These are phyloP conservation scores for Zosterops borbonicus DNA, from an alignment of 2,113 vertebrate genomes.

Conservation along the genomic window DNA sequence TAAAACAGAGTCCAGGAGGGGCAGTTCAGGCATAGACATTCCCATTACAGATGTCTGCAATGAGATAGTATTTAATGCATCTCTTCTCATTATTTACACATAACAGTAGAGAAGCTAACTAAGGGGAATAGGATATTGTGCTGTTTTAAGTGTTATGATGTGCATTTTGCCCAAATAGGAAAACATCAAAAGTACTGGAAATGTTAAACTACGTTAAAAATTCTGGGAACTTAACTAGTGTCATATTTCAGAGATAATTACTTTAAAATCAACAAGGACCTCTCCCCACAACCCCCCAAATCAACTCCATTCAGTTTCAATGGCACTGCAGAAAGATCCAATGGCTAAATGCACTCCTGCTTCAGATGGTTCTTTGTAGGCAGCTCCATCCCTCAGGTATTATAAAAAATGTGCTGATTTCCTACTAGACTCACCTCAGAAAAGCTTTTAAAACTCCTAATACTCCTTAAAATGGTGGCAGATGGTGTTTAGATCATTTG, in stretches of 20 bases:
- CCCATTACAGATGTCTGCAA: conserved; percentile 1
- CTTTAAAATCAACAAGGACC: neutral
- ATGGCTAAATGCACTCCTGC: neutral
- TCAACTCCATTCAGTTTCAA: neutral
- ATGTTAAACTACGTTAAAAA: neutral
- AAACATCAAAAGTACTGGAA: neutral
- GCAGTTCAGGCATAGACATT: neutral
- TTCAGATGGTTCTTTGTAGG: neutral
- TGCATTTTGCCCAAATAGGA: neutral
- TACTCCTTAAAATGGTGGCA: neutral
- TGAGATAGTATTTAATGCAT: conserved; percentile 6
- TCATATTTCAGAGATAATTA: neutral
- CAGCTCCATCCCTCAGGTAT: neutral
- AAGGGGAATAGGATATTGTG: neutral
- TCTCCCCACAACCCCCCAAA: neutral
- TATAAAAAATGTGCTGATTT: neutral
- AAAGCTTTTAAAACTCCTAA: neutral
- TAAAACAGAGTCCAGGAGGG: conserved; percentile 15
- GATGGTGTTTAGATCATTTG: neutral
- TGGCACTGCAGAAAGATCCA: neutral
- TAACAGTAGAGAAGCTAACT: neutral
- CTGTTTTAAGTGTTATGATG: neutral
- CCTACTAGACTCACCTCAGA: neutral
- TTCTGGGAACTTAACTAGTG: neutral
- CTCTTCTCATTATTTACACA: conserved; percentile 52